These are phyloP conservation scores for Neolamprologus variostigma DNA, from an alignment of 2,113 vertebrate genomes.

Conservation along the genomic window DNA sequence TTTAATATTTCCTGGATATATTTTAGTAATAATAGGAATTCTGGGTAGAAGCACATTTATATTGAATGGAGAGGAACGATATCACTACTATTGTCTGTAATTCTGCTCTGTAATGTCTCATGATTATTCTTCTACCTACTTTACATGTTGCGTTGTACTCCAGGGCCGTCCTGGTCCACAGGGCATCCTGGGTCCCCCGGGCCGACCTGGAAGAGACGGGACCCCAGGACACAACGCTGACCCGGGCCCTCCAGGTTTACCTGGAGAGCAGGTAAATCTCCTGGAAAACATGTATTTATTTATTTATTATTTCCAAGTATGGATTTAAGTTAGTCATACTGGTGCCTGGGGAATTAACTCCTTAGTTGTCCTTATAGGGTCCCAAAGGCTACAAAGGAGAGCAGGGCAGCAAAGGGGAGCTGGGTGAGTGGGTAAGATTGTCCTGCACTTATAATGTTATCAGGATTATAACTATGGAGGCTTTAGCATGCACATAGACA, in stretches of 20 bases:
- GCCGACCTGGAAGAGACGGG: conserved; percentile 63
- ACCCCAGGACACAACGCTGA: conserved; percentile 21
- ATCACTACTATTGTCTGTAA: neutral
- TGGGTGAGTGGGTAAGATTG: conserved; percentile 76
- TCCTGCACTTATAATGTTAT: conserved; percentile 27
- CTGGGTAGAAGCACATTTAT: neutral
- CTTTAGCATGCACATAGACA: neutral
- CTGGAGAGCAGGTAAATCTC: conserved; percentile 58
- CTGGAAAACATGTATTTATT: neutral
- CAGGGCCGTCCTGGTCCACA: conserved; percentile 62
- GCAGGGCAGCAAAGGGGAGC: conserved; percentile 68
- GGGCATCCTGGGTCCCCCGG: conserved; percentile 65
- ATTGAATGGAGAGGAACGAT: fast-evolving
- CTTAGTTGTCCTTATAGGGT: conserved; percentile 47
- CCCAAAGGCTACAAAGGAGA: conserved; percentile 66
- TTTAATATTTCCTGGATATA: neutral
- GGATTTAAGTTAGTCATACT: neutral
- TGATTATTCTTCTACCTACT: neutral
- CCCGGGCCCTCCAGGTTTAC: conserved; percentile 35
- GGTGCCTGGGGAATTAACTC: neutral
- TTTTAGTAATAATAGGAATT: neutral
- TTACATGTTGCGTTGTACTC: neutral
- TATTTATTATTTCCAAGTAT: neutral
- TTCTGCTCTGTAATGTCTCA: neutral
- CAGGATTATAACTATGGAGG: neutral